These are phyloP conservation scores for Bedellia somnulentella DNA, from an alignment of 2,888 invertebrate species.

Conservation along the genomic window DNA sequence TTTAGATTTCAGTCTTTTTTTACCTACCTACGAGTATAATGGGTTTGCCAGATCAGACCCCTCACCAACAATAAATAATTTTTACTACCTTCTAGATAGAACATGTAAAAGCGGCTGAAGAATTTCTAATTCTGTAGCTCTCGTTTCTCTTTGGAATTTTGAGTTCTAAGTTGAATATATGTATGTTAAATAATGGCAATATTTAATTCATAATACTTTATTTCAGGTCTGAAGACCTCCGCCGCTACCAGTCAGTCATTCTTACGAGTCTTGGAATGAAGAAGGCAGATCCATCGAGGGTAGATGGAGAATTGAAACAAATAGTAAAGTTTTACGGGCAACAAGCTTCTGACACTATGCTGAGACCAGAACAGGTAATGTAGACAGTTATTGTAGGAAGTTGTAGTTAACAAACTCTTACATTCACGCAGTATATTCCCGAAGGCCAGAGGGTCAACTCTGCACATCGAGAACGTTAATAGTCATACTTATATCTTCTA, in stretches of 20 bases:
- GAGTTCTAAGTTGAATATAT: not conserved
- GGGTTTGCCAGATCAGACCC: no score
- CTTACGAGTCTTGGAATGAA: slow-evolving; percentile 73
- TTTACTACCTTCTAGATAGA: no score
- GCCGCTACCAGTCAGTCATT: slow-evolving; percentile 83
- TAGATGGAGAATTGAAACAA: slow-evolving; percentile 73
- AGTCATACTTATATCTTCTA: no score
- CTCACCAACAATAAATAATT: no score
- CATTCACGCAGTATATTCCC: no score
- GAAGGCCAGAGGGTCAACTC: no score
- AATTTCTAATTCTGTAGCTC: no score
- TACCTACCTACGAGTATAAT: no score
- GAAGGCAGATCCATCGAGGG: slow-evolving; percentile 74
- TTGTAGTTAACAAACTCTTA: not conserved
- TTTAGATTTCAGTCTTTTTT: no score
- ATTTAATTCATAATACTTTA: not conserved
- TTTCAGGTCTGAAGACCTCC: slow-evolving; percentile 66
- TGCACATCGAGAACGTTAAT: no score
- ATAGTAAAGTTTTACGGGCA: slow-evolving; percentile 83
- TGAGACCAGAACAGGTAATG: slow-evolving; percentile 75
- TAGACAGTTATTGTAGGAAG: not conserved
- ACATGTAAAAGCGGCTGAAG: no score
- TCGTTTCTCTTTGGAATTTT: no score
- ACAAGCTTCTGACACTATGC: slow-evolving; percentile 74
- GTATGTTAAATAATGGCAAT: not conserved